Evolutionary conservation across 2,888 invertebrate genomes (phyloP).

Genomic region (Ethmia dodecea): DNA sequence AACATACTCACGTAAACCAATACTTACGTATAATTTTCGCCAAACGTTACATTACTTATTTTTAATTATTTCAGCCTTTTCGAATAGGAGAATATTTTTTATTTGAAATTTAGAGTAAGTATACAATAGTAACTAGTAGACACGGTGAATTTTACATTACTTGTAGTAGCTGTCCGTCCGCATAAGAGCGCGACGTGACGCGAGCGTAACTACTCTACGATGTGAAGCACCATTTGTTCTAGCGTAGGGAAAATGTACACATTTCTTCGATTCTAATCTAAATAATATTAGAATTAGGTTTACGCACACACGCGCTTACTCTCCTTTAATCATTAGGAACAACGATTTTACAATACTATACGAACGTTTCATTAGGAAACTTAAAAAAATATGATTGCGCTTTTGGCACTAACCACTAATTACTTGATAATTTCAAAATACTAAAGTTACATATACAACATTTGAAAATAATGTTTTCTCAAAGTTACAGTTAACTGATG

Average conservation of each 20-base stretch:
- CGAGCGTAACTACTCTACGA: constrained; percentile 55
- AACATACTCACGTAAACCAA: constrained; percentile 45
- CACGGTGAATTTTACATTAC: constrained; percentile 56
- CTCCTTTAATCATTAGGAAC: constrained; percentile 71
- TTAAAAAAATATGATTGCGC: constrained; percentile 59
- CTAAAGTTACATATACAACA: constrained; percentile 6
- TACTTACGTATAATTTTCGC: constrained; percentile 52
- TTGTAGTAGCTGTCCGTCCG: constrained; percentile 30
- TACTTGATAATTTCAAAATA: constrained; percentile 27
- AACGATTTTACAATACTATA: constrained; percentile 72
- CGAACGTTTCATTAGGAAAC: constrained; percentile 58
- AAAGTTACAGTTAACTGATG: neutral
- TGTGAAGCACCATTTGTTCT: constrained; percentile 77
- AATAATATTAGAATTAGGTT: constrained; percentile 62
- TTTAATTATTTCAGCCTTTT: constrained; percentile 69
- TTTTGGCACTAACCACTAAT: constrained; percentile 70
- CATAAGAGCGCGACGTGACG: constrained; percentile 23
- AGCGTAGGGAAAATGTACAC: constrained; percentile 77
- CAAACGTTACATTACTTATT: constrained; percentile 61
- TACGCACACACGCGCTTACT: constrained; percentile 56
- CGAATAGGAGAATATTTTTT: constrained; percentile 73
- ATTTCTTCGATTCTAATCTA: constrained; percentile 67
- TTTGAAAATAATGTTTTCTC: too few relatives aligned
- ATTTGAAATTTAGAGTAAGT: constrained; percentile 64
- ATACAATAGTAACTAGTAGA: constrained; percentile 71